Evolutionary conservation across 2,113 vertebrate species (phyloP), one percentile per base, ranked within the genome.

Genomic region (Morphnarchus princeps): DNA sequence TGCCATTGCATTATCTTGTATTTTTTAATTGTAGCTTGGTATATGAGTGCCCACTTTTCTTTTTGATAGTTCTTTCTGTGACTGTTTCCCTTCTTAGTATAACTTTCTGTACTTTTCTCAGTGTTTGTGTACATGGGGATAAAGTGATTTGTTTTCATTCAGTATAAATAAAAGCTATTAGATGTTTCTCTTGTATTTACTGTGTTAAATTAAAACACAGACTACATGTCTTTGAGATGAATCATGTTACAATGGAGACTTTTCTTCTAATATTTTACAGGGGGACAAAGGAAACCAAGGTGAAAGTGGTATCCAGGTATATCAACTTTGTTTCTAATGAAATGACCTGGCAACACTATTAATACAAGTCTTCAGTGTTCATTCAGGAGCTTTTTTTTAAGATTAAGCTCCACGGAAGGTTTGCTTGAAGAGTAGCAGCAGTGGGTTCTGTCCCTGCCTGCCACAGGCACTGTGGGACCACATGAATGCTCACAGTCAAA

Each of bases 201-300:
- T 70, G 25, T 62, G 38, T 73, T 87, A 76, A 85, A 59, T 74
- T 87, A 87, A 78, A 89, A 34, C 29, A 49, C 16, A 61, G 22
- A 26, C 25, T 66, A 17, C 25, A 18, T 43, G 5, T 59, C 72
- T 93, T 89, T 69, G 63, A 72, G 59, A 43, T 77, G 36, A 65
- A n/a, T 82, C 15, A 7, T 84, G 22, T 80, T 85, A 66, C 49
- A 94, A 38, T 76, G 16, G 26, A 78, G 69, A 89, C 28, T 57
- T 83, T 87, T 88, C 85, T 94, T 89, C 69, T 95, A 28, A 81
- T 97, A 58, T 97, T 96, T 98, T 98, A 82, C 95, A 99, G 98
- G 98, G 98, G 10, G 98, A 98, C 81, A 98, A 97, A 97, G 98
- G 98, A 97, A 98, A 82, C 82, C 93, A 91, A 94, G 98, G 98